These are phyloP conservation scores for Coregonus ussuriensis DNA, from an alignment of 2,797 vertebrate genomes.

Conservation along the genomic window DNA sequence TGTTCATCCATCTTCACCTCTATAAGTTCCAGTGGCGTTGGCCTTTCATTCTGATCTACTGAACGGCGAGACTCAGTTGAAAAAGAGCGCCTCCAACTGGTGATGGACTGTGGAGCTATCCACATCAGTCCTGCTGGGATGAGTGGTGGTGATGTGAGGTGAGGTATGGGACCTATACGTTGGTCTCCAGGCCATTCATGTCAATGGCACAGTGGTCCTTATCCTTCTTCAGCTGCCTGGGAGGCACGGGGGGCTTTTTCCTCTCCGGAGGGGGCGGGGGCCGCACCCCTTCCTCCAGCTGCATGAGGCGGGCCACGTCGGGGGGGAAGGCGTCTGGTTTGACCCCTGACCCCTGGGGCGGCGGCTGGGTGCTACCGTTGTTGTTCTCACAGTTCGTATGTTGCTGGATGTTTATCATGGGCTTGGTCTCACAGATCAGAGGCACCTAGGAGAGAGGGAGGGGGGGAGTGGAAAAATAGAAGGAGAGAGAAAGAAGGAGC, in stretches of 20 bases:
- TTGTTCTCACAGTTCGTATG: constrained; percentile 89
- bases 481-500: not conserved
- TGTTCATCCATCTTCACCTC: not conserved
- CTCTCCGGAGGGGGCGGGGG: constrained; percentile 55
- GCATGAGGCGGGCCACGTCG: constrained; percentile 84
- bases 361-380: constrained; percentile 84
- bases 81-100: not conserved
- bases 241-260: constrained; percentile 72
- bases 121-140: not conserved
- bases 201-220: constrained; percentile 90
- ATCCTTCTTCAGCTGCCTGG: constrained; percentile 74
- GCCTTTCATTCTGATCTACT: not conserved
- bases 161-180: constrained; percentile 67
- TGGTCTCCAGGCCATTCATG: constrained; percentile 95
- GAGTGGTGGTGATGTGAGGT: not conserved
- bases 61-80: not conserved
- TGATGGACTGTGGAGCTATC: not conserved
- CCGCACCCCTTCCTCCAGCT: constrained; percentile 85
- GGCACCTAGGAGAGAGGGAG: constrained; percentile 72
- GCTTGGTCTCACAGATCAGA: constrained; percentile 86
- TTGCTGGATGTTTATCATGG: constrained; percentile 74
- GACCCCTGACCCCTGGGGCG: constrained; percentile 48
- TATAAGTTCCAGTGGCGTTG: not conserved
- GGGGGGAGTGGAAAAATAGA: not conserved
- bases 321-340: constrained; percentile 70